Percentiles rank a stretch among this genome's conserved stretches.
Evolutionary conservation across 2,888 invertebrate genomes (phyloP).

Genomic region (Drosophila cognata): DNA sequence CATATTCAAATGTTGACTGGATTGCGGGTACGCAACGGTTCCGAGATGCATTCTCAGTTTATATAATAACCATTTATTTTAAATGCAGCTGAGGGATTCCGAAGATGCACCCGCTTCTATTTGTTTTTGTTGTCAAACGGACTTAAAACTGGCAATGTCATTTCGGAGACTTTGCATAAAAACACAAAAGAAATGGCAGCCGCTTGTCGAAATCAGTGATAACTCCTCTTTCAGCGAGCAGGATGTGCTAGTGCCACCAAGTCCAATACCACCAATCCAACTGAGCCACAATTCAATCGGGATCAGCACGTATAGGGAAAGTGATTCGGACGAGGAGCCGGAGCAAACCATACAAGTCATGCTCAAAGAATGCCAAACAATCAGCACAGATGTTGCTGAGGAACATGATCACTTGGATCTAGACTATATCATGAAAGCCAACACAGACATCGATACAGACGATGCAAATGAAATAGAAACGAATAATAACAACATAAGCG

Average conservation of each 20-base stretch:
- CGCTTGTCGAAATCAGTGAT: background rate
- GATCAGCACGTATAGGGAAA: conserved; percentile 17
- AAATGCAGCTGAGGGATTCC: conserved; percentile 30
- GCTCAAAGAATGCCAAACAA: conserved; percentile 35
- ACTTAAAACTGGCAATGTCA: conserved; percentile 52
- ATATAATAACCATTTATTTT: background rate
- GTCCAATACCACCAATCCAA: background rate
- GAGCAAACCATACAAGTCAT: conserved; percentile 47
- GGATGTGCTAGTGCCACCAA: conserved; percentile 13
- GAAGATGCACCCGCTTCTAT: conserved; percentile 44
- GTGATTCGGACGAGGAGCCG: conserved; percentile 32
- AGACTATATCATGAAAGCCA: conserved; percentile 8
- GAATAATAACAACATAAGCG: background rate
- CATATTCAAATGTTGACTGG: conserved; percentile 60
- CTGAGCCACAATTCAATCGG: background rate
- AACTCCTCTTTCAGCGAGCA: conserved; percentile 34
- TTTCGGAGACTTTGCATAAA: conserved; percentile 61
- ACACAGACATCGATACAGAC: conserved; percentile 30
- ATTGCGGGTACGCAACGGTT: conserved; percentile 33
- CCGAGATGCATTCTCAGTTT: background rate
- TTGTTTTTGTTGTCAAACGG: conserved; percentile 62
- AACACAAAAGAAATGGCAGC: conserved; percentile 55
- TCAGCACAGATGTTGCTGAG: background rate
- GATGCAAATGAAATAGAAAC: background rate
- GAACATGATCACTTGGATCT: conserved; percentile 45